Evolutionary conservation across 2,888 invertebrate species (phyloP), one percentile per base, ranked within the genome.

Genomic region (Lepidonotus clava): DNA sequence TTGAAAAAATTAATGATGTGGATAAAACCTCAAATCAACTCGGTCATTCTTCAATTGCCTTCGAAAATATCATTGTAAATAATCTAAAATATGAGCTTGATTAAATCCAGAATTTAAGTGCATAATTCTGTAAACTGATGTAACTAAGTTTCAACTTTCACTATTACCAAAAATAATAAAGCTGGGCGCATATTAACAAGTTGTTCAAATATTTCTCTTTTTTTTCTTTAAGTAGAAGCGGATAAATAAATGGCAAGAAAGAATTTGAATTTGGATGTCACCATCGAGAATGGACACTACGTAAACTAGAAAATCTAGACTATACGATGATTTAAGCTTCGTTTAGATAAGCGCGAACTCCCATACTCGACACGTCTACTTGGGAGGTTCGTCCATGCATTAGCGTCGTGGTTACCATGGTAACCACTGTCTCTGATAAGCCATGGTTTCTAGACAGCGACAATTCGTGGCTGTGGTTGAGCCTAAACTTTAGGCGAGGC

Each of bases 381-480:
- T n/a, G 71, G 71, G 71, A 71, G 71, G n/a, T 71, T 28, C 11
- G 71, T 34, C 71, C 71, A 71, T 71, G 71, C 71, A 71, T 36
- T 71, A 71, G 71, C 71, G 38, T 71, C 11, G 5, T 21, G 1
- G 38, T 71, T n/a, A 21, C 71, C 71, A 71, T 71, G 71, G 71
- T 36, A 36, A 34, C 71, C 71, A 18, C 8, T 46, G 34, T 14
- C 38, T 38, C 34, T 34, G 71, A 38, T 34, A 36, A 21, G 36
- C 1, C 38, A 71, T 71, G 71, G 38, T 21, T 5, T 14, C 71
- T 71, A 71, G 18, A 34, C 36, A 34, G 71, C 71, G 34, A 71
- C 71, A n/a, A n/a, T n/a, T 36, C 38, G 28, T 61, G 61, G n/a
- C 71, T 71, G 71, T 1, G n/a, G n/a, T n/a, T n/a, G n/a, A n/a